These are phyloP conservation scores for Coptodon rendalli DNA, from an alignment of 2,113 vertebrate genomes.

Conservation along the genomic window DNA sequence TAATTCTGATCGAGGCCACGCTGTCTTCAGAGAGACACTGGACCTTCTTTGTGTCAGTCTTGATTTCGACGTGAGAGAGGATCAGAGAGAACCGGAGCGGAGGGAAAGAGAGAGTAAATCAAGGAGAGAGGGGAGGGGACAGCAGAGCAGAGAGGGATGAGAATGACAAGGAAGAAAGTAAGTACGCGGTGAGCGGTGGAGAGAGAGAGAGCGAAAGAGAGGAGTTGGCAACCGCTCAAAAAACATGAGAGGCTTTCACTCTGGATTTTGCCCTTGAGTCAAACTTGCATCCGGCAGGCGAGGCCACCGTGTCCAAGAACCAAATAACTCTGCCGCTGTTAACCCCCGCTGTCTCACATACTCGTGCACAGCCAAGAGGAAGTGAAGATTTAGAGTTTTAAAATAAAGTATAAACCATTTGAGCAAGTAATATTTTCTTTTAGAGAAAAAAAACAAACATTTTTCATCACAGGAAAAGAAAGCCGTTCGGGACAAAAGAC, in stretches of 20 bases:
- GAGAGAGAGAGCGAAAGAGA: neutral
- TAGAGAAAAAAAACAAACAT: accelerated
- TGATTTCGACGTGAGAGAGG: constrained; percentile 31
- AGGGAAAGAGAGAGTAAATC: constrained; percentile 31
- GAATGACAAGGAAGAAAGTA: neutral
- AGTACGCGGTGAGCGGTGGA: neutral
- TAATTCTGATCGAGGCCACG: neutral
- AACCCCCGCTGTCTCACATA: constrained; percentile 44
- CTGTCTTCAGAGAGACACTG: constrained; percentile 11
- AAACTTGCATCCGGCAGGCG: constrained; percentile 66
- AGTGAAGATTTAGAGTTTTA: neutral
- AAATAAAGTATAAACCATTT: neutral
- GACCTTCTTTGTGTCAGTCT: constrained; percentile 30
- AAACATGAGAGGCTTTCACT: constrained; percentile 69
- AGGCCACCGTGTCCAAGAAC: constrained; percentile 63
- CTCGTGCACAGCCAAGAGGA: neutral
- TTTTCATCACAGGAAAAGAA: neutral
- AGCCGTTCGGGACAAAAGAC: neutral
- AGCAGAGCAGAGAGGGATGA: neutral
- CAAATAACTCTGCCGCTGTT: constrained; percentile 53
- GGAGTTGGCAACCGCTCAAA: constrained; percentile 56
- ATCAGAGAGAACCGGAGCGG: constrained; percentile 17
- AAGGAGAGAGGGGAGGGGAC: constrained; percentile 3
- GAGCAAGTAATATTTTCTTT: neutral
- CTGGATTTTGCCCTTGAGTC: constrained; percentile 70